phyloP scores from a whole-genome alignment of 2,113 vertebrate species.

The Accipiter virgatus region DNA sequence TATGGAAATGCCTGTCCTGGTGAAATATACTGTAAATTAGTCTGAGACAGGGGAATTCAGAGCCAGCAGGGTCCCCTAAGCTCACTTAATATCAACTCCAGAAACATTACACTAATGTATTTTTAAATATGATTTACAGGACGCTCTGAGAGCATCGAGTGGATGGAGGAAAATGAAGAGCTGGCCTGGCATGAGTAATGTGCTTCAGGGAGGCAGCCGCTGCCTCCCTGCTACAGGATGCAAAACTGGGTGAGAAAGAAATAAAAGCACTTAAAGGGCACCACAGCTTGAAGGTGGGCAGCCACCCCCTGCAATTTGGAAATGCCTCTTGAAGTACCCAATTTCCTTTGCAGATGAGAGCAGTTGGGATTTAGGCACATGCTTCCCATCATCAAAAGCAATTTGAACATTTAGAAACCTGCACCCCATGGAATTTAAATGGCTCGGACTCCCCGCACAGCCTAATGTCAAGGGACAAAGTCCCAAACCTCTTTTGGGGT shows the following conservation, averaged over 20 bases:
- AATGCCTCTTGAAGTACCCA: fast-evolving
- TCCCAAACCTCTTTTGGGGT: background rate
- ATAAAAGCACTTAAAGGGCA: background rate
- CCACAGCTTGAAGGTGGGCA: no score
- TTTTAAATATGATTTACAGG: conserved; percentile 68
- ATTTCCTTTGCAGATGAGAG: background rate
- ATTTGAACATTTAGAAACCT: background rate
- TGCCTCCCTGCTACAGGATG: background rate
- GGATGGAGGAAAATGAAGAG: background rate
- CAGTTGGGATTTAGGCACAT: background rate
- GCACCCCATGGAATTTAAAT: background rate
- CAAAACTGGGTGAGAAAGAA: background rate
- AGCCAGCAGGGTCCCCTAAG: conserved; percentile 38
- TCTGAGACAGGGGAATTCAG: conserved; percentile 12
- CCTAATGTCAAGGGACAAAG: background rate
- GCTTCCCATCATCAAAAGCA: background rate
- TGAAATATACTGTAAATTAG: conserved; percentile 55
- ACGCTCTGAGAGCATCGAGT: background rate
- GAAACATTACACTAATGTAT: conserved; percentile 53
- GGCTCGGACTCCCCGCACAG: fast-evolving
- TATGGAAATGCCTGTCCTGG: conserved; percentile 28
- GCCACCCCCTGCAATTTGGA: background rate
- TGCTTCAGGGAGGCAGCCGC: background rate
- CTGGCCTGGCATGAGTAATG: background rate
- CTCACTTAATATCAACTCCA: conserved; percentile 49